phyloP scores from a whole-genome alignment of 1,140 invertebrate species.

The Bilobella aurantiaca region DNA sequence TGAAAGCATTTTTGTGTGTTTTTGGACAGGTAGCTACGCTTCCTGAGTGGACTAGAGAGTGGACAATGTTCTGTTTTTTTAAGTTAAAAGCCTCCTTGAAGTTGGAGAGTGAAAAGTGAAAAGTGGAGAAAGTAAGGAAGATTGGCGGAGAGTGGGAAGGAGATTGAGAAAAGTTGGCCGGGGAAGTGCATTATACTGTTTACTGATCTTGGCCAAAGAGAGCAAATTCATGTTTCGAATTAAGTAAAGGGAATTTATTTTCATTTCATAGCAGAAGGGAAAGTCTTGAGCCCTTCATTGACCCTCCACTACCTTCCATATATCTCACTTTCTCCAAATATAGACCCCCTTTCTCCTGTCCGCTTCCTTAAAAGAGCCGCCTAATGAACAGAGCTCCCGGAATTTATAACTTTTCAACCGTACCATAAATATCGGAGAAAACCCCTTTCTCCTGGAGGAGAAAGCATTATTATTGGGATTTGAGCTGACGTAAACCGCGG shows the following conservation, averaged over 20 bases:
- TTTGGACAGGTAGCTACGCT: neutral
- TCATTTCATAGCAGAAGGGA: constrained; percentile 37
- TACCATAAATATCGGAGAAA: too few relatives aligned
- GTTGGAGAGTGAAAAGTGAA: constrained; percentile 7
- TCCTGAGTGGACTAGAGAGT: neutral
- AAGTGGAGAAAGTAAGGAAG: constrained; percentile 20
- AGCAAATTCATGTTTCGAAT: constrained; percentile 46
- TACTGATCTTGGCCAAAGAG: constrained; percentile 44
- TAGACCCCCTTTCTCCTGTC: neutral
- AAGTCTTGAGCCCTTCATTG: constrained; percentile 13
- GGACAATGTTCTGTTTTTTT: constrained; percentile 3
- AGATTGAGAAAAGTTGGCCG: constrained; percentile 29
- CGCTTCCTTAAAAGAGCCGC: too few relatives aligned
- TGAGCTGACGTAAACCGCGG: too few relatives aligned
- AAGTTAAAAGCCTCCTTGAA: neutral
- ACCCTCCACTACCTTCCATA: constrained; percentile 5
- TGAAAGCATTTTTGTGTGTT: neutral
- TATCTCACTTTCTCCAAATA: neutral
- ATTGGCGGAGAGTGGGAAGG: constrained; percentile 23
- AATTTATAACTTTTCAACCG: too few relatives aligned
- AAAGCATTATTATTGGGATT: too few relatives aligned
- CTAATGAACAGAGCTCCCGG: too few relatives aligned
- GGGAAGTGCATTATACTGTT: constrained; percentile 43
- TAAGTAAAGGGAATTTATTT: constrained; percentile 46
- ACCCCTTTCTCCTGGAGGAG: too few relatives aligned